A percentile compares a stretch with the other conserved stretches of the same genome.
Conservation (phyloP, 2,113 vertebrate genomes). For the Gavia stellata region DNA sequence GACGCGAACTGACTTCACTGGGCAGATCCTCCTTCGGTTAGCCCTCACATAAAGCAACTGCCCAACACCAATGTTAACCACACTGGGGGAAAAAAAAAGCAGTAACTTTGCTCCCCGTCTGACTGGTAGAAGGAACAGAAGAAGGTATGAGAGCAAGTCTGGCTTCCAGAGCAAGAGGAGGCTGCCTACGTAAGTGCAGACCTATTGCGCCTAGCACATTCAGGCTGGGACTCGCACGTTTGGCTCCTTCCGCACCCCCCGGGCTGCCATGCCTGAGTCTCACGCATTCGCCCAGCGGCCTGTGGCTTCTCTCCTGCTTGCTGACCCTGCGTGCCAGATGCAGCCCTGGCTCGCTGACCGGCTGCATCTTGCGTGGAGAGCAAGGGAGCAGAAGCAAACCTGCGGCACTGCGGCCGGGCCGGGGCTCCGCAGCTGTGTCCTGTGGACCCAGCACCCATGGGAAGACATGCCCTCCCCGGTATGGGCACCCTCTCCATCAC, state of each 20-base stretch:
- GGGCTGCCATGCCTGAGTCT: not conserved
- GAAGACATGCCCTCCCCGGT: fast-evolving
- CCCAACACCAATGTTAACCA: not conserved
- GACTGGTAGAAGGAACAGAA: not conserved
- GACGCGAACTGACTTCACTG: not conserved
- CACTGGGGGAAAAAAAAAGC: not conserved
- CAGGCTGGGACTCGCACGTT: fast-evolving
- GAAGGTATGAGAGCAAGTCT: not conserved
- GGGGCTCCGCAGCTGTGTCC: not conserved
- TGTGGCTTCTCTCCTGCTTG: not conserved
- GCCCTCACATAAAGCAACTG: not conserved
- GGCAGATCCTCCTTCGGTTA: not conserved
- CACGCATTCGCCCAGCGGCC: not conserved
- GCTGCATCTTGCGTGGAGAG: not conserved
- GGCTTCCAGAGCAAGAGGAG: not conserved
- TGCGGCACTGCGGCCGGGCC: fast-evolving
- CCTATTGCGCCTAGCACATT: not conserved
- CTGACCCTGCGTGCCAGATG: fast-evolving
- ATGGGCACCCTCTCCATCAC: not conserved
- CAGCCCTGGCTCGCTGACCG: not conserved
- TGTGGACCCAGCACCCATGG: fast-evolving
- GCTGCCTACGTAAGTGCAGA: not conserved
- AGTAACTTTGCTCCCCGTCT: not conserved
- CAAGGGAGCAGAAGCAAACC: not conserved
- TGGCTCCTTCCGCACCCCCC: not conserved